Evolutionary conservation across 2,113 vertebrate species (phyloP).

Genomic region (Baryphthengus martii): DNA sequence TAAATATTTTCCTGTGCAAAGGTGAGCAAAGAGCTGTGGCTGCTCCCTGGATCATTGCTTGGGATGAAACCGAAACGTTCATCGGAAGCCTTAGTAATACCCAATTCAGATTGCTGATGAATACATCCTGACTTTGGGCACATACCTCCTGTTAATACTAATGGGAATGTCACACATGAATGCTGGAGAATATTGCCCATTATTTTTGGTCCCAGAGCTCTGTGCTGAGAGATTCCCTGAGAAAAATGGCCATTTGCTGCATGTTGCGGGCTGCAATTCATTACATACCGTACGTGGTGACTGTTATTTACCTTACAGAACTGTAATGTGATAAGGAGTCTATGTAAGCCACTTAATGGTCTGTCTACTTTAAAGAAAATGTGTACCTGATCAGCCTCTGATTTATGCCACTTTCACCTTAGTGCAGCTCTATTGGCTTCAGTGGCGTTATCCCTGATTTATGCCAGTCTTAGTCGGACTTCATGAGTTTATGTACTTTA

Average conservation of each 20-base stretch:
- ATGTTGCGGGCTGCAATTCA: constrained; percentile 40
- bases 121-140: constrained; percentile 41
- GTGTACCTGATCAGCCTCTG: constrained; percentile 54
- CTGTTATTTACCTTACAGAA: constrained; percentile 64
- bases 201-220: constrained; percentile 61
- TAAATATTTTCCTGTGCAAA: neutral
- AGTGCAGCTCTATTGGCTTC: constrained; percentile 7
- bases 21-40: neutral
- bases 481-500: constrained; percentile 54
- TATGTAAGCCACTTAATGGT: constrained; percentile 58
- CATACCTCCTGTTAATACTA: constrained; percentile 59
- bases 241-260: constrained; percentile 62
- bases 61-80: neutral
- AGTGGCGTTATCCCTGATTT: constrained; percentile 37
- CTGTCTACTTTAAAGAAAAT: constrained; percentile 63
- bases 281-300: constrained; percentile 28
- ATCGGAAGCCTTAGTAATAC: neutral
- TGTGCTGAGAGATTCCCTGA: constrained; percentile 42
- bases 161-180: constrained; percentile 61
- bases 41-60: neutral
- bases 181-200: constrained; percentile 65
- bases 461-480: constrained; percentile 22
- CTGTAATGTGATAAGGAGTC: constrained; percentile 57
- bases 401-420: constrained; percentile 52
- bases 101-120: constrained; percentile 49